Conservation (phyloP, 1,140 invertebrate species). For the Drosophila paulistorum region DNA sequence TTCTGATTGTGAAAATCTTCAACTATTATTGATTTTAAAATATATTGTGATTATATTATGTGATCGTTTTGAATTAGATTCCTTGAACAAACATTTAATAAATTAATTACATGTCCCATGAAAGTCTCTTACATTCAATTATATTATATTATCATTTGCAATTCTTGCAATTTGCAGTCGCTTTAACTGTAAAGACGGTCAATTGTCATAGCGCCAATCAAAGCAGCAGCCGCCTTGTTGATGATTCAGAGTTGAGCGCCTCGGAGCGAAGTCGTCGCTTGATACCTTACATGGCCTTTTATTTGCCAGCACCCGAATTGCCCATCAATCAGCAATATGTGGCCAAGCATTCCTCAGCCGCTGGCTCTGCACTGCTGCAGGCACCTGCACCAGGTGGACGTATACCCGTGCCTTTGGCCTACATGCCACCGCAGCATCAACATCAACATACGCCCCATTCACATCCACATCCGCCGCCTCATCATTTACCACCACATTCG, state of each 20-base stretch:
- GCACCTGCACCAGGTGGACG: constrained; percentile 35
- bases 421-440: constrained; percentile 61
- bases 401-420: constrained; percentile 71
- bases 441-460: constrained; percentile 1
- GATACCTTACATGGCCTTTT: constrained; percentile 92
- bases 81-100: too few relatives aligned
- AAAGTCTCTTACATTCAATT: too few relatives aligned
- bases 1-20: too few relatives aligned
- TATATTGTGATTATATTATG: too few relatives aligned
- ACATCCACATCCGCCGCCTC: constrained; percentile 25
- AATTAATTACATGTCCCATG: too few relatives aligned
- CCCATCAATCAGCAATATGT: constrained; percentile 82
- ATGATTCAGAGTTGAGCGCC: constrained; percentile 70
- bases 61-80: too few relatives aligned
- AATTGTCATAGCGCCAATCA: constrained; percentile 34
- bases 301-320: constrained; percentile 86
- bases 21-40: too few relatives aligned
- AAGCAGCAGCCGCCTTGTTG: constrained; percentile 32
- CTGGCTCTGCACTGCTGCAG: constrained; percentile 49
- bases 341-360: constrained; percentile 61
- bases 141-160: too few relatives aligned
- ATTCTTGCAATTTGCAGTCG: constrained; percentile 19
- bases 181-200: not conserved
- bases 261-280: constrained; percentile 87
- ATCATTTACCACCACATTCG: constrained; percentile 41